These are phyloP conservation scores for Drosophila planitibia DNA, from an alignment of 2,888 invertebrate genomes.

Conservation along the genomic window DNA sequence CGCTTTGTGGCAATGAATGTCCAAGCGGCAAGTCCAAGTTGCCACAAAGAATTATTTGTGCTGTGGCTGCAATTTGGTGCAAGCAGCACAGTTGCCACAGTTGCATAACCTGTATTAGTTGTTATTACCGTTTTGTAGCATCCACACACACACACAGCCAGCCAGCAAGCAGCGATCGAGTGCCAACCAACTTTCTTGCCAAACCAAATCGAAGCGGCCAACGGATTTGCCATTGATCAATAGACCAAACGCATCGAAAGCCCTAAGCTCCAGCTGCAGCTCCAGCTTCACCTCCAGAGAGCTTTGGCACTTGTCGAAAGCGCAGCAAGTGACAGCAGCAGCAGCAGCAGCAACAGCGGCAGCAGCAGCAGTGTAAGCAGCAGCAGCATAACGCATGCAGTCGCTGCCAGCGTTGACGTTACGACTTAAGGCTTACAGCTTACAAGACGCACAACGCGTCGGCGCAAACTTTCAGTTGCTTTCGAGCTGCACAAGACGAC, in stretches of 20 bases:
- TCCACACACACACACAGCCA: slow-evolving; percentile 19
- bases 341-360: slow-evolving; percentile 25
- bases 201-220: slow-evolving; percentile 10
- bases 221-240: slow-evolving; percentile 60
- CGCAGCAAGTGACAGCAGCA: slow-evolving; percentile 55
- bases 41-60: slow-evolving; percentile 49
- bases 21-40: slow-evolving; percentile 25
- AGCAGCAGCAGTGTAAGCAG: slow-evolving; percentile 11
- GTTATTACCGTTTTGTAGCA: slow-evolving; percentile 74
- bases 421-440: slow-evolving; percentile 45
- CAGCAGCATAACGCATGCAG: slow-evolving; percentile 38
- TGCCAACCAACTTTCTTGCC: slow-evolving; percentile 46
- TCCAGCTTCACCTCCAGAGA: slow-evolving; percentile 4
- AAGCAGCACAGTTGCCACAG: slow-evolving; percentile 56
- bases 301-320: slow-evolving; percentile 74
- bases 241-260: slow-evolving; percentile 47
- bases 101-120: slow-evolving; percentile 79
- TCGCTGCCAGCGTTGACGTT: slow-evolving; percentile 24
- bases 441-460: slow-evolving; percentile 72
- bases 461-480: slow-evolving; percentile 74
- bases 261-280: slow-evolving; percentile 38
- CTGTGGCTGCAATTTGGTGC: slow-evolving; percentile 56
- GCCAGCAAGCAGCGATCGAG: slow-evolving; percentile 6
- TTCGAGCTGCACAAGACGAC: slow-evolving; percentile 74
- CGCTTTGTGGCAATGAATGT: slow-evolving; percentile 48